Evolutionary conservation across 2,797 vertebrate genomes (phyloP).

Genomic region (Parotocinclus haroldoi): DNA sequence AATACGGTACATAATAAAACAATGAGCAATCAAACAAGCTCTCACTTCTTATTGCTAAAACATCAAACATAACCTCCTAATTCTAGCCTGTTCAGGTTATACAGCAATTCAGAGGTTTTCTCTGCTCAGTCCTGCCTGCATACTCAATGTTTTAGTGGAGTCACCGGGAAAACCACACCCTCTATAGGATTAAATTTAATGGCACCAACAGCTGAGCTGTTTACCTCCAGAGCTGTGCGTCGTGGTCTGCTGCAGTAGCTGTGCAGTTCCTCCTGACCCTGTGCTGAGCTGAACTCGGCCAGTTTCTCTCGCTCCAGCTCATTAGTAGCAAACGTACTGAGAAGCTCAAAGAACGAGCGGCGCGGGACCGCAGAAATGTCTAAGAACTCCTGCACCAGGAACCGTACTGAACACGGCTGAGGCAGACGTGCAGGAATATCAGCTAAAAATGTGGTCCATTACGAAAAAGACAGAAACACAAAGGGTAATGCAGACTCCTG

Average conservation of each 20-base stretch:
- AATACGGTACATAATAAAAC: neutral
- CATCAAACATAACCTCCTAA: too few species aligned
- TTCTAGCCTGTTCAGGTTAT: too few species aligned
- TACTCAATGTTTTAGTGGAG: too few species aligned
- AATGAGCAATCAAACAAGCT: neutral
- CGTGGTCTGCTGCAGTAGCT: slow-evolving; percentile 84
- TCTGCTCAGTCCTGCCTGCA: too few species aligned
- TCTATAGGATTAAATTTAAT: too few species aligned
- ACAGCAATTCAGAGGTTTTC: too few species aligned
- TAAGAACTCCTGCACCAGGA: slow-evolving; percentile 79
- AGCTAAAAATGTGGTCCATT: too few species aligned
- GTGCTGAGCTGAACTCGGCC: slow-evolving; percentile 79
- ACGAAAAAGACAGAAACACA: too few species aligned
- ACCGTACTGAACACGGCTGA: slow-evolving; percentile 76
- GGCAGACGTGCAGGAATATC: slow-evolving; percentile 70
- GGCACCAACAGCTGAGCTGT: neutral
- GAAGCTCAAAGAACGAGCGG: slow-evolving; percentile 88
- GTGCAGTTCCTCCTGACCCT: slow-evolving; percentile 83
- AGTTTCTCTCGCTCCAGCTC: slow-evolving; percentile 86
- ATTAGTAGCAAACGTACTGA: slow-evolving; percentile 71
- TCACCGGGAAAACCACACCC: too few species aligned
- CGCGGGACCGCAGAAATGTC: slow-evolving; percentile 84
- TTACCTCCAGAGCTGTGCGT: slow-evolving; percentile 86
- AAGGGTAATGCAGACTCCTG: too few species aligned
- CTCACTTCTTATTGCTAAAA: too few species aligned